A percentile compares a stretch with the other conserved stretches of the same genome.
Evolutionary conservation across 2,113 vertebrate species (phyloP).

Genomic region (Erythrocercus mccallii): DNA sequence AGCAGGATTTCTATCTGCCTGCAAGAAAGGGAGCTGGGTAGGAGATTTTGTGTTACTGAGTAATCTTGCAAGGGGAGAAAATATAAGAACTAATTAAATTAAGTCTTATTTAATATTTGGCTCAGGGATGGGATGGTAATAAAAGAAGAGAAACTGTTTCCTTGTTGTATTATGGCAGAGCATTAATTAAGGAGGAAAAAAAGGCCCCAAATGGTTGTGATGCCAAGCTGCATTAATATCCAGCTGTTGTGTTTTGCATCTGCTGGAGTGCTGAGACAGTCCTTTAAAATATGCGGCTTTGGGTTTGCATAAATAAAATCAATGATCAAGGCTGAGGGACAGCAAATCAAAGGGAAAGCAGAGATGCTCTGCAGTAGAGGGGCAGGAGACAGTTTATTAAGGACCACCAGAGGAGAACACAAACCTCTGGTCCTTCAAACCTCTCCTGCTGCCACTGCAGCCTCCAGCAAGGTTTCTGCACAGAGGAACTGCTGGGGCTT

Average conservation of each 20-base stretch:
- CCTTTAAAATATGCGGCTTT: neutral
- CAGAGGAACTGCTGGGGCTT: neutral
- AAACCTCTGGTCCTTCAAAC: neutral
- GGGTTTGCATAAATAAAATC: neutral
- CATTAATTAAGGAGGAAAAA: neutral
- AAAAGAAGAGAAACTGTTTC: constrained; percentile 45
- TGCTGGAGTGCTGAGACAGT: neutral
- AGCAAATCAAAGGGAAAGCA: neutral
- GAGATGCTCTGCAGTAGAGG: neutral
- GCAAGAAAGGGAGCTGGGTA: neutral
- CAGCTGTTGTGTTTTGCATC: constrained; percentile 29
- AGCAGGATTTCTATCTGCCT: constrained; percentile 60
- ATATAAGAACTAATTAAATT: constrained; percentile 31
- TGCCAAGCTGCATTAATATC: constrained; percentile 24
- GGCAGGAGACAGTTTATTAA: neutral
- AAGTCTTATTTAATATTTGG: constrained; percentile 42
- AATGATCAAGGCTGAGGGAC: neutral
- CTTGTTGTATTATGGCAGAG: constrained; percentile 14
- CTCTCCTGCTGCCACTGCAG: neutral
- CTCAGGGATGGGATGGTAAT: neutral
- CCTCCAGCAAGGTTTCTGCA: neutral
- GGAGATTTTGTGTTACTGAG: neutral
- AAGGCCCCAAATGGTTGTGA: neutral
- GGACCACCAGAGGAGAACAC: neutral
- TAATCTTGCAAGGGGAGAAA: neutral